Base-by-base conservation (phyloP, 2,797 vertebrate genomes). In the Tiaroga cobitis region DNA sequence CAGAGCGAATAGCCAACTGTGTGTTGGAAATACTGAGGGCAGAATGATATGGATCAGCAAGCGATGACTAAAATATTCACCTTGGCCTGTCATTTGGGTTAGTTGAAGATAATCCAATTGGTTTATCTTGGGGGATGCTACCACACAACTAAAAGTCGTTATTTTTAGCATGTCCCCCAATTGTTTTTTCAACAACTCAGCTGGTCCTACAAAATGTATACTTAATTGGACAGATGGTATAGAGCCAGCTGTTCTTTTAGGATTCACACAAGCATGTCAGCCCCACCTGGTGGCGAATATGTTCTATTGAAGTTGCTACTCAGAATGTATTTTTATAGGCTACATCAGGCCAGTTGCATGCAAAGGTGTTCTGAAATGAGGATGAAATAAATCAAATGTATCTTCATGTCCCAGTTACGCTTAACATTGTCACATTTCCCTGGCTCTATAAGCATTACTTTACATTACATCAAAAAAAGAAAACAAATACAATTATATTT, bases 1-100 rank as follows among this genome's bases (percentile, higher is more conserved):
- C 88, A 91, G 54, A 83, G 77, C 74, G 54, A 41, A 82, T 41
- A 43, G 29, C 81, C 80, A 85, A 77, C 81, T 81, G 68, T 72
- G 84, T 69, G 81, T 77, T 73, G 65, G 69, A 87, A 86, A 87
- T 13, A 85, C 8, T 84, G 78, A 32, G 39, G 70, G 49, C 7
- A 10, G 34, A 82, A 87, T 78, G 79, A 86, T 34, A 89, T 13
- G 61, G 81, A 76, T 86, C 80, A 84, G 59, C 63, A 51, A 70
- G 21, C 29, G 11, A 84, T 87, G 88, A 90, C 81, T 88, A 80
- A 79, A 79, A 81, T 56, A 39, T 39, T 37, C n/a, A 74, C 15
- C 9, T 59, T 65, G 32, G 26, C 75, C 41, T 63, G 18, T 80
- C 24, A 26, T 56, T 18, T 43, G 41, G 39, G 75, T 74, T 81